Evolutionary conservation across 2,888 invertebrate species (phyloP).

Genomic region (Amphipyra tragopoginis): DNA sequence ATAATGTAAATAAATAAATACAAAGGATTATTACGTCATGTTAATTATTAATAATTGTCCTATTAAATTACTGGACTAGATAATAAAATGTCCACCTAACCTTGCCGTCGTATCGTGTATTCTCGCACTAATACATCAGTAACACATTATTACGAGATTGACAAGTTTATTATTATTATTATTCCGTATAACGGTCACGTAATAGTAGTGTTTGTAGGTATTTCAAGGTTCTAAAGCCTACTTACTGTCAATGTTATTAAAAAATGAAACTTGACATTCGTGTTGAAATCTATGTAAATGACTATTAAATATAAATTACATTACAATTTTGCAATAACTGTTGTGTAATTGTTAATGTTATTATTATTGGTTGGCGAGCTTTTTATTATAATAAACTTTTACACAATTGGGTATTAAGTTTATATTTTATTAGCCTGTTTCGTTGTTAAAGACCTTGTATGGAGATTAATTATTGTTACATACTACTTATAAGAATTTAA

Average conservation of each 20-base stretch:
- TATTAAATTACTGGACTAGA: slow-evolving; percentile 10
- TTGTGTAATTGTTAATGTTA: slow-evolving; percentile 8
- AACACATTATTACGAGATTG: slow-evolving; percentile 21
- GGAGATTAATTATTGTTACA: background rate
- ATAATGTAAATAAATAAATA: too few relatives aligned
- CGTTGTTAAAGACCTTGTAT: background rate
- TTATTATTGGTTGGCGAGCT: background rate
- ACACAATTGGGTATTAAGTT: background rate
- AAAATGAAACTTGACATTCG: slow-evolving; percentile 28
- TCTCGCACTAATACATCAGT: slow-evolving; percentile 6
- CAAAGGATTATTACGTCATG: background rate
- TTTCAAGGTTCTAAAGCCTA: slow-evolving; percentile 39
- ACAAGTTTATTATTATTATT: slow-evolving; percentile 36
- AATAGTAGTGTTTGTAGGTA: slow-evolving; percentile 15
- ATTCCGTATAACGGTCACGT: slow-evolving; percentile 22
- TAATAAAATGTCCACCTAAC: slow-evolving; percentile 16
- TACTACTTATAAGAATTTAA: background rate
- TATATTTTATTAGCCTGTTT: background rate
- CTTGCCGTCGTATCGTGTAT: slow-evolving; percentile 14
- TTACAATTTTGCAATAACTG: slow-evolving; percentile 6
- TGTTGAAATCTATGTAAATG: slow-evolving; percentile 21
- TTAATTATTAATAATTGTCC: background rate
- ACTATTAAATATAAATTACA: slow-evolving; percentile 10
- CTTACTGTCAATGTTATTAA: slow-evolving; percentile 18
- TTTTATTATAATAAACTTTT: background rate